Percentiles rank a stretch among this genome's conserved stretches.
Evolutionary conservation across 2,888 invertebrate genomes (phyloP).

Genomic region (Melieria crassipennis): DNA sequence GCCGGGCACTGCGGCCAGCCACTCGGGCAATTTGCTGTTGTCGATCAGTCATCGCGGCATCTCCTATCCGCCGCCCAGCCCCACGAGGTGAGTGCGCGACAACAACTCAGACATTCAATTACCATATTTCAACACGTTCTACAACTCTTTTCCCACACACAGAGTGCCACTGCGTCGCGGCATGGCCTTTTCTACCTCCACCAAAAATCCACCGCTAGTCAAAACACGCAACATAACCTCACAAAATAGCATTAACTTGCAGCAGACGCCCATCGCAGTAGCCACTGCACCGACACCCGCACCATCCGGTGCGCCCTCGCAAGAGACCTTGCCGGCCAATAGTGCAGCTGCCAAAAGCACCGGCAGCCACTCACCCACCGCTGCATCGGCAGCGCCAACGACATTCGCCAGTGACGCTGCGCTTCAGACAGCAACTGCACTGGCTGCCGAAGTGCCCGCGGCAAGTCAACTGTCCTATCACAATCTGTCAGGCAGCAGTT

Average conservation of each 20-base stretch:
- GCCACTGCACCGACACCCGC: slow-evolving; percentile 44
- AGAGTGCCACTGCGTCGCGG: slow-evolving; percentile 75
- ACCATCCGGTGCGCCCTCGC: slow-evolving; percentile 39
- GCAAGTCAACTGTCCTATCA: slow-evolving; percentile 48
- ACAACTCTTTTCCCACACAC: background rate
- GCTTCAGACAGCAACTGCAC: slow-evolving; percentile 19
- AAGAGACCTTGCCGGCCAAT: slow-evolving; percentile 45
- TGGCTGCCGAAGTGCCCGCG: slow-evolving; percentile 39
- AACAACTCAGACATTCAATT: background rate
- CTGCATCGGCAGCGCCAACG: slow-evolving; percentile 39
- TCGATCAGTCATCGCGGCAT: slow-evolving; percentile 76
- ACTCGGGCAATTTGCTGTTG: slow-evolving; percentile 66
- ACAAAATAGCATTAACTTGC: slow-evolving; percentile 65
- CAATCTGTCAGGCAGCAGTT: slow-evolving; percentile 39
- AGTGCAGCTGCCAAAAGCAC: slow-evolving; percentile 7
- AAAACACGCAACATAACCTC: slow-evolving; percentile 82
- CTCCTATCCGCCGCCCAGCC: slow-evolving; percentile 87
- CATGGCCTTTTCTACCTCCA: slow-evolving; percentile 76
- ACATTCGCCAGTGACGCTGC: slow-evolving; percentile 30
- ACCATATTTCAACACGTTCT: background rate
- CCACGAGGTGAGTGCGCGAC: slow-evolving; percentile 65
- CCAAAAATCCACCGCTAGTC: slow-evolving; percentile 82
- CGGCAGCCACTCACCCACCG: slow-evolving; percentile 34
- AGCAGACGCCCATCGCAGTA: slow-evolving; percentile 59
- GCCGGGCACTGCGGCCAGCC: slow-evolving; percentile 66